phyloP scores from a whole-genome alignment of 2,888 invertebrate species.

The Pterobdella sp. region DNA sequence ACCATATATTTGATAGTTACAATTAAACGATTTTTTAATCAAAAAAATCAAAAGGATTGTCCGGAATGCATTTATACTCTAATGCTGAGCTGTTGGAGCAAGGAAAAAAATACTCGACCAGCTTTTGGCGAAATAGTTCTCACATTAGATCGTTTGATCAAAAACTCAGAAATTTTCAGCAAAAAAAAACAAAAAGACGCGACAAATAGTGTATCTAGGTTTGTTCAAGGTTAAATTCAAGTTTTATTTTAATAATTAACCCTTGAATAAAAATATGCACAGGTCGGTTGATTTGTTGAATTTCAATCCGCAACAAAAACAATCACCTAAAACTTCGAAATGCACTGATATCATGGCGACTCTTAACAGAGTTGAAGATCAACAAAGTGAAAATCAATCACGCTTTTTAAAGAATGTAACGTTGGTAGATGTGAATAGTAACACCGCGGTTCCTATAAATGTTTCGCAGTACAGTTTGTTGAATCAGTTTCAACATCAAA shows the following conservation, averaged over 20 bases:
- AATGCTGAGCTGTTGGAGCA: slow-evolving; percentile 98
- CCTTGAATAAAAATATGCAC: too few species aligned
- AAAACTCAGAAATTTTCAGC: slow-evolving; percentile 80
- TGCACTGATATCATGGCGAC: background rate
- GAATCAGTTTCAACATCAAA: slow-evolving; percentile 6
- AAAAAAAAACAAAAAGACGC: slow-evolving; percentile 39
- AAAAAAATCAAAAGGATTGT: slow-evolving; percentile 86
- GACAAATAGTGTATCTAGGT: background rate
- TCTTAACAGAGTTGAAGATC: background rate
- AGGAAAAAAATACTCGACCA: slow-evolving; percentile 87
- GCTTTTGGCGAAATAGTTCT: slow-evolving; percentile 87
- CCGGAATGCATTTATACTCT: slow-evolving; percentile 94
- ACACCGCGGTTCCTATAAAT: background rate
- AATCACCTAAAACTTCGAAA: slow-evolving; percentile 5
- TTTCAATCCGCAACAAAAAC: slow-evolving; percentile 17
- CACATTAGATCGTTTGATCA: slow-evolving; percentile 85
- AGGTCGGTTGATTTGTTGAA: slow-evolving; percentile 21
- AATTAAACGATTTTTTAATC: too few species aligned
- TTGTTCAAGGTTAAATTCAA: too few species aligned
- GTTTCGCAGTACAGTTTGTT: slow-evolving; percentile 15
- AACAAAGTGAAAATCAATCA: background rate
- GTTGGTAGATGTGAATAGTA: background rate
- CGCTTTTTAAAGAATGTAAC: background rate
- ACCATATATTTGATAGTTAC: background rate
- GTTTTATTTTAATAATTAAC: too few species aligned